These are phyloP conservation scores for Setophaga kirtlandii DNA, from an alignment of 2,113 vertebrate species.

Conservation along the genomic window DNA sequence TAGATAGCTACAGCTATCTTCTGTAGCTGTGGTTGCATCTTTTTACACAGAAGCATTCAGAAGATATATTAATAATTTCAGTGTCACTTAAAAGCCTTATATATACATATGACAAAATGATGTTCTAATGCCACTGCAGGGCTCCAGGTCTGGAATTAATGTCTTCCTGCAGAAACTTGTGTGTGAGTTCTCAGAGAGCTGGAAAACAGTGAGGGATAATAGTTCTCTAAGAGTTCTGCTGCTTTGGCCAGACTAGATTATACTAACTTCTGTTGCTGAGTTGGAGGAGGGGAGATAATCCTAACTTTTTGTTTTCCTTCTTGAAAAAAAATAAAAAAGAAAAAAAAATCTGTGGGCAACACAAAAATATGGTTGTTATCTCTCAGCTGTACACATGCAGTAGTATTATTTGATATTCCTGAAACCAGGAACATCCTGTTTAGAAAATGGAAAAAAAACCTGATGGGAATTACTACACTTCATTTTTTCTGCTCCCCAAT, in stretches of 20 bases:
- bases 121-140: not conserved
- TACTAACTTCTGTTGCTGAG: not conserved
- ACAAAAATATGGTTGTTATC: not conserved
- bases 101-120: not conserved
- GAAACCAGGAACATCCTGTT: not conserved
- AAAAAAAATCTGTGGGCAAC: not conserved
- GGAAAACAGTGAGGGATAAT: not conserved
- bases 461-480: not conserved
- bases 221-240: not conserved
- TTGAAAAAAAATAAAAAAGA: not conserved
- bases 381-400: not conserved
- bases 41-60: not conserved
- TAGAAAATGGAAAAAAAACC: not conserved
- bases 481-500: conserved; percentile 14
- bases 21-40: rapidly evolving
- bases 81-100: not conserved
- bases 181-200: not conserved
- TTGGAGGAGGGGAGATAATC: not conserved
- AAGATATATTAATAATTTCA: not conserved
- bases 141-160: not conserved
- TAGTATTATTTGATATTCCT: conserved; percentile 16
- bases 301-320: not conserved
- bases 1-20: not conserved
- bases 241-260: not conserved
- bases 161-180: not conserved